Base-by-base conservation (phyloP, 2,888 invertebrate species). In the Halocaridina rubra region DNA sequence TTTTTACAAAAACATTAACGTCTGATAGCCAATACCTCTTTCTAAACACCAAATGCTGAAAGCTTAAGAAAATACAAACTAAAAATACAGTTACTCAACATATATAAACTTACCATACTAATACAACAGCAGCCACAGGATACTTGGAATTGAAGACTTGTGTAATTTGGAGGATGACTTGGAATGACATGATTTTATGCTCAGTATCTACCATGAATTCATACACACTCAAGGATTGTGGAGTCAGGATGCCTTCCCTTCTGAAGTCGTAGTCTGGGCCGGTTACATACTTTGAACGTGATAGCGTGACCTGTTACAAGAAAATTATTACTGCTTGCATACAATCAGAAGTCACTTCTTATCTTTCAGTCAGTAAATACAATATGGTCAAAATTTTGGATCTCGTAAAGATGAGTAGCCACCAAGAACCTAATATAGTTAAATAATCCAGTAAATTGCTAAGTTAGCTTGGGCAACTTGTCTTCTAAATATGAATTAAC, bases 201-300 rank as follows among this genome's bases (percentile, higher is more conserved):
- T 77, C 53, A 0, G 7, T 19, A 1, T 19, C 19, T 27, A 86
- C 84, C 30, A 57, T 57, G 29, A 86, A 72, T 57, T 86, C 80
- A 57, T 86, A 86, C n/a, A 80, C 86, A 53, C 71, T 84, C 29
- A 86, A 77, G 30, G 75, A 64, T 59, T 76, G 74, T 8, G 80
- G 77, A 8, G 67, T 69, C 30, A 86, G 59, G 39, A 69, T 57
- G 10, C 86, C 86, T 13, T 53, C 4, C 19, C 84, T 74, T 24
- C 80, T 76, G 76, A 84, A 86, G 77, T 86, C 72, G 71, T 84
- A 86, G 22, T 77, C 80, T 19, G n/a, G 2, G 1, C 76, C 82
- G 32, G 72, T 33, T 8, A n/a, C 32, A 7, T 76, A 39, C 2
- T 39, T 19, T 2, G 86, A 86, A 24, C 84, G 82, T 4, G 59